Evolutionary conservation across 2,113 vertebrate species (phyloP).

Genomic region (Petroica traversi): DNA sequence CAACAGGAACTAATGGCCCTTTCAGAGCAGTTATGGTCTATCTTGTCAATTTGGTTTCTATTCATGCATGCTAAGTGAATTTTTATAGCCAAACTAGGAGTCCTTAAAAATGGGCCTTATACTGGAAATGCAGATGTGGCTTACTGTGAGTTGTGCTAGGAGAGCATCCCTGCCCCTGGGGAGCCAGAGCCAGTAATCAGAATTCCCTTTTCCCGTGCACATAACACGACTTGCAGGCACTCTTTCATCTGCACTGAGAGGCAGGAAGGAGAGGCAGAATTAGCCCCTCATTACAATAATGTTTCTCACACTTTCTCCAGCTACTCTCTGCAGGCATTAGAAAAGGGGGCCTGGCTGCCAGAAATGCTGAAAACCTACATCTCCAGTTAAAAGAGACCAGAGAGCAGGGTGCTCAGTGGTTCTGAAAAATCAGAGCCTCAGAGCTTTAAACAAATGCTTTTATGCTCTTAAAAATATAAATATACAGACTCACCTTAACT

Average conservation of each 20-base stretch:
- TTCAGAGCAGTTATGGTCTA: conserved; percentile 44
- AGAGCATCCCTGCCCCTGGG: conserved; percentile 24
- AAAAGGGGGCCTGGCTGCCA: neutral
- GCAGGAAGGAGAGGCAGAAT: conserved; percentile 46
- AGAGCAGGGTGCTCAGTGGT: neutral
- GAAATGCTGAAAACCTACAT: neutral
- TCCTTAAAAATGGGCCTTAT: conserved; percentile 58
- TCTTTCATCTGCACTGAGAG: conserved; percentile 36
- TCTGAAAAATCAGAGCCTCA: neutral
- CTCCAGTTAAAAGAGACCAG: neutral
- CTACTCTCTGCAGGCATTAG: conserved; percentile 38
- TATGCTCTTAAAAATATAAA: neutral
- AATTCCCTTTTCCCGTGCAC: neutral
- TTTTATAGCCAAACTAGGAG: conserved; percentile 52
- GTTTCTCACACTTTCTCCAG: conserved; percentile 29
- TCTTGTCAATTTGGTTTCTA: conserved; percentile 51
- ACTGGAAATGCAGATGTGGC: conserved; percentile 39
- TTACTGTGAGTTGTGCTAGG: neutral
- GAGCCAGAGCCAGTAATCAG: conserved; percentile 33
- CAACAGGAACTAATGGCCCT: conserved; percentile 39
- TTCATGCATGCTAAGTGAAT: conserved; percentile 56
- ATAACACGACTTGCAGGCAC: neutral
- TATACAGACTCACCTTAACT: neutral
- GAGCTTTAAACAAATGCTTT: conserved; percentile 26
- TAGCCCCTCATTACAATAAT: conserved; percentile 50